A percentile compares a stretch with the other conserved stretches of the same genome.
Evolutionary conservation across 30 jellyfish, hydroid and myxozoan genomes (phyloP).

Genomic region (Mastigias papua): DNA sequence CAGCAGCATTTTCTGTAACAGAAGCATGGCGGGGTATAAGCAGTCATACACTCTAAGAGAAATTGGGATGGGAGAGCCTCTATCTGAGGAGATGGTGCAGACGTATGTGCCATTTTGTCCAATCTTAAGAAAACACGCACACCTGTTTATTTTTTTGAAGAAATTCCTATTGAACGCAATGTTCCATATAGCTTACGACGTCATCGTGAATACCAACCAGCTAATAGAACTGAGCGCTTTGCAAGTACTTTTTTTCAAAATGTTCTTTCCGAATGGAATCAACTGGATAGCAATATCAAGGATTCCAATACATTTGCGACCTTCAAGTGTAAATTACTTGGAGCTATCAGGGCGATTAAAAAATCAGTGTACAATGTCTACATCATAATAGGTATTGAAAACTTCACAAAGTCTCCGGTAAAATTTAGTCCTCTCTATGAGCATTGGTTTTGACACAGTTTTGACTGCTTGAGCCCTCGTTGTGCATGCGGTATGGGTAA

Average conservation of each 20-base stretch:
- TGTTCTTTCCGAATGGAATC: no score
- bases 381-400: neutral
- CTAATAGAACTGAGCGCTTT: neutral
- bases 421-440: constrained; percentile 10
- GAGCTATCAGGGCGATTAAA: constrained; percentile 12
- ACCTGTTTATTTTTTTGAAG: constrained; percentile 25
- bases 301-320: no score
- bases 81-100: no score
- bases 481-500: constrained; percentile 11
- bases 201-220: neutral
- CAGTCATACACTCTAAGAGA: no score
- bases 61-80: no score
- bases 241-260: neutral
- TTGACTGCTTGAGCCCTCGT: no score
- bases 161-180: constrained; percentile 19
- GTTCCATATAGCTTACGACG: neutral
- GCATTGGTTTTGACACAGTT: constrained; percentile 13
- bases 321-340: no score
- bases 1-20: constrained; percentile 31
- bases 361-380: neutral
- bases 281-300: no score
- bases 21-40: no score
- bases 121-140: constrained; percentile 1
- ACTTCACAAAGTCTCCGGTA: neutral
- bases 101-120: constrained; percentile 25